Evolutionary conservation across 2,888 invertebrate genomes (phyloP), one percentile per base, ranked within the genome.

Genomic region (Lordiphosa fenestrarum): DNA sequence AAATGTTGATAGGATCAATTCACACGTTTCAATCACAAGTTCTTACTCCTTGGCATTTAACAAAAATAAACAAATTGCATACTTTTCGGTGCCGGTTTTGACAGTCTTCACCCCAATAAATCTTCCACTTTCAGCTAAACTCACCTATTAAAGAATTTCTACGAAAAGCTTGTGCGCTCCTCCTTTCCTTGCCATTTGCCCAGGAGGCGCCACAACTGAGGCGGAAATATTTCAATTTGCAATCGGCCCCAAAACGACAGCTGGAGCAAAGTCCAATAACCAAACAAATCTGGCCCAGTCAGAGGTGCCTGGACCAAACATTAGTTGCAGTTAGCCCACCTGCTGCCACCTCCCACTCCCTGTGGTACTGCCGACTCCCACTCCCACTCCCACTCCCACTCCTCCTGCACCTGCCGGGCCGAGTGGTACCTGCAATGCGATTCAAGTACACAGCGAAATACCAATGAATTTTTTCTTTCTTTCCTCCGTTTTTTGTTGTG

Each of bases 391-490:
- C 15, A 19, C 44, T 39, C 10, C 37, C 15, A 9, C 23, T 9
- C 46, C 30, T 15, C n/a, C 30, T 12, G 38, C 21, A 19, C 41
- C 13, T 46, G 65, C 36, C 6, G 0, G 4, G 23, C 23, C 23
- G 23, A 23, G 23, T n/a, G n/a, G n/a, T 23, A 23, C 23, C 5
- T 23, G 23, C 39, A 25, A 42, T 42, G 59, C 58, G 66, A 77
- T 77, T 76, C 75, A 74, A 77, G 75, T 82, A 78, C 83, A 71
- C 23, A 58, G 77, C 71, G 69, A 70, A 76, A 76, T 78, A 60
- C 69, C 78, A 75, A 71, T 73, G 64, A 78, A 69, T 69, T 63
- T 80, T 83, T 77, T 23, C 6, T 23, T 23, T 23, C 6, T 23
- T 23, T 15, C 15, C 15, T 15, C 15, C 15, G 15, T 15, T 15